Base-by-base conservation (phyloP, 2,888 invertebrate genomes). In the Gastracanthus pulcherrimus region DNA sequence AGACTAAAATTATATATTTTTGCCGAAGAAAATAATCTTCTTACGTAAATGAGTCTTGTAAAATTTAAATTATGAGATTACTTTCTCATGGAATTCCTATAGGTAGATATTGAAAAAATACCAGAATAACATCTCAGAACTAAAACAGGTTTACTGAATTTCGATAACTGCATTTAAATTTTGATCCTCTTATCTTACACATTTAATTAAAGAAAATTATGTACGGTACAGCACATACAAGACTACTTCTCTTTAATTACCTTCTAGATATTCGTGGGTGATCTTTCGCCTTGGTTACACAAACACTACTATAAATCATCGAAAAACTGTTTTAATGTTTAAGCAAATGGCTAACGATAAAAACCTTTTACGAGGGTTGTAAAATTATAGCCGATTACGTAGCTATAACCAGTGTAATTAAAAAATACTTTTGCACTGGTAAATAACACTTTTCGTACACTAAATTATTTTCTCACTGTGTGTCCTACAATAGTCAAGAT, bases 311-410 rank as follows among this genome's bases (percentile, higher is more conserved):
- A 66, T 41, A 66, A 66, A 66, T 66, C 66, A 66, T 38, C 13
- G 19, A 36, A 66, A 23, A 66, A 66, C 23, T 13, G 38, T 26
- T 66, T 64, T 66, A 66, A 66, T 41, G 4, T 38, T 5, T 16
- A 13, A 26, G 77, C 66, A 13, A 55, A 55, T 26, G 55, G 26
- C 11, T 19, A 26, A 13, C 11, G 55, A 13, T 55, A 55, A 55
- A 55, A 67, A 67, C 29, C 75, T 70, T 76, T 81, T 80, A 74
- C 80, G 71, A 78, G 77, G n/a, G 77, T 80, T 83, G 76, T 74
- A 76, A 81, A 80, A 72, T 82, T 81, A 77, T 76, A 76, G 75
- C 31, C 64, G 75, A 79, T 84, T 81, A 84, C 82, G 9, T 13
- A 23, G 55, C 26, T 1, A 13, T 23, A 55, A 55, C 26, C 11